Evolutionary conservation across 2,888 invertebrate genomes (phyloP).

Genomic region (Rosalia funebris): DNA sequence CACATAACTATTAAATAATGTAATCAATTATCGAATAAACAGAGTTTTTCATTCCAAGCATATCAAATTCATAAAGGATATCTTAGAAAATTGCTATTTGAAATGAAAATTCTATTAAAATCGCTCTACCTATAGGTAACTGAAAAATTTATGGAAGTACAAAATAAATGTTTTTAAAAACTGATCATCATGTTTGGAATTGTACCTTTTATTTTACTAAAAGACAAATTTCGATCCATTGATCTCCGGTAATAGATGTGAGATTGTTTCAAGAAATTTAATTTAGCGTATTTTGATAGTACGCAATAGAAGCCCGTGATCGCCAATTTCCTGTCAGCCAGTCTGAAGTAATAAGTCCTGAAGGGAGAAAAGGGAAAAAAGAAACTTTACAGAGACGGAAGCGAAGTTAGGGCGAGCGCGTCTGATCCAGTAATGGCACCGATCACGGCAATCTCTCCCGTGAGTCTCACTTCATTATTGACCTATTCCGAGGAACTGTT

Average conservation of each 20-base stretch:
- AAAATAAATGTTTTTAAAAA: no score
- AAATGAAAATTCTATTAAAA: no score
- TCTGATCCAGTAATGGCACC: constrained; percentile 53
- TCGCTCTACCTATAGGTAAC: no score
- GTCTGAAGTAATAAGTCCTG: constrained; percentile 25
- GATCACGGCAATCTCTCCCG: constrained; percentile 58
- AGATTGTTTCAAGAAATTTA: constrained; percentile 50
- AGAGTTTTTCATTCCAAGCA: no score
- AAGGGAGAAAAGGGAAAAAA: constrained; percentile 30
- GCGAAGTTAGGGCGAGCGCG: constrained; percentile 19
- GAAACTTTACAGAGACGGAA: constrained; percentile 26
- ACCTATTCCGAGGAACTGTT: constrained; percentile 50
- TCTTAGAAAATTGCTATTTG: no score
- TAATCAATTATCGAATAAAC: no score
- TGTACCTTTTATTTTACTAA: no score
- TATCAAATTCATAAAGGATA: no score
- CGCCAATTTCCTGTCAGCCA: constrained; percentile 55
- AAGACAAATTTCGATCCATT: no score
- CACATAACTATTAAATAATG: no score
- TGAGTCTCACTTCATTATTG: constrained; percentile 60
- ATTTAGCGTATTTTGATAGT: constrained; percentile 50
- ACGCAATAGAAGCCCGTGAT: constrained; percentile 50
- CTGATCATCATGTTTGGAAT: no score
- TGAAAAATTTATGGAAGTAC: no score
- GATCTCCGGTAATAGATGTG: constrained; percentile 20